Base-by-base conservation (phyloP, 2,888 invertebrate genomes). In the Mimumesa dahlbomi region DNA sequence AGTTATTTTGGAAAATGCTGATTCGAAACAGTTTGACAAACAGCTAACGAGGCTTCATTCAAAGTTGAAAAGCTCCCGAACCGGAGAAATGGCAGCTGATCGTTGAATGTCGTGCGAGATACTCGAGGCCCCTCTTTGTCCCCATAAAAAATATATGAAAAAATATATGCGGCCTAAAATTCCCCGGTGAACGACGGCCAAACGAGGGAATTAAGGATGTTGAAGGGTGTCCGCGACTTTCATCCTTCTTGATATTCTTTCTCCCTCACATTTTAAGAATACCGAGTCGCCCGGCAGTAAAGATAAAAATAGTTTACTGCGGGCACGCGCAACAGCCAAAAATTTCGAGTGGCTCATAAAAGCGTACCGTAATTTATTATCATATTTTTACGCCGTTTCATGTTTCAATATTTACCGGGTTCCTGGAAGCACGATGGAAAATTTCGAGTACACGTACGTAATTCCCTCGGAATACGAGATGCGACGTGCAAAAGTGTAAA, bases 121-220 rank as follows among this genome's bases (percentile, higher is more conserved):
- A 50, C 19, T 43, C 16, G 25, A n/a, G n/a, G n/a, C 14, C 48
- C 43, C 49, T 71, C 45, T 46, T 18, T 13, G n/a, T 1, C 7
- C 14, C 56, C 56, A 52, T 70, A 70, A 79, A 77, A 66, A 46
- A 77, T 61, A 59, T 73, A 66, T 52, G 59, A 50, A 64, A 72
- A 69, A 45, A 79, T 61, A 64, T 73, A 48, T n/a, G 54, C 65
- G 56, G 46, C 18, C 52, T 61, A 57, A 77, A 61, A 77, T 74
- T 70, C 59, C 77, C 74, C 63, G 13, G 63, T 72, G 82, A 82
- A 75, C 59, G 75, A 78, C 67, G 70, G 59, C 78, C 75, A 77
- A 82, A 82, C 77, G 77, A 80, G 79, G 77, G 80, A 85, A 85
- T 85, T 85, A 84, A 82, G 79, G 81, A 56, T 48, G 63, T 50